A percentile compares a stretch with the other conserved stretches of the same genome.
These are phyloP conservation scores for Lasioglossum villosulum DNA, from an alignment of 2,888 invertebrate species.

Conservation along the genomic window DNA sequence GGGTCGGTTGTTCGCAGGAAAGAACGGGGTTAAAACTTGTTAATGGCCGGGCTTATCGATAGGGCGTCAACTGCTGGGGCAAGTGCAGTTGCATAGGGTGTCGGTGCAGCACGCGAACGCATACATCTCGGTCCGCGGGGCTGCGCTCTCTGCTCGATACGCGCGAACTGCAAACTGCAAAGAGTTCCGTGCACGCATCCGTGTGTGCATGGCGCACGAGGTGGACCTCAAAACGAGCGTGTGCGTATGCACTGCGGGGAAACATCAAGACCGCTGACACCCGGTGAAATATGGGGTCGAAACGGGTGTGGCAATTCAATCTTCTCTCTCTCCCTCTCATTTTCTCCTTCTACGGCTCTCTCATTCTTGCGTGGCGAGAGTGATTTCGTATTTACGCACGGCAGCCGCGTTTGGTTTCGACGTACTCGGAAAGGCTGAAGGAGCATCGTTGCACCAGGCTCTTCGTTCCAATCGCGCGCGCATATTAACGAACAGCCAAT, in stretches of 20 bases:
- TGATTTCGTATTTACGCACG: constrained; percentile 37
- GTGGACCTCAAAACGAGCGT: constrained; percentile 58
- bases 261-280: constrained; percentile 75
- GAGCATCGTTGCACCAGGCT: not conserved
- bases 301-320: constrained; percentile 74
- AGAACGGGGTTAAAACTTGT: constrained; percentile 65
- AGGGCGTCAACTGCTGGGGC: constrained; percentile 43
- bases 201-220: not conserved
- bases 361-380: constrained; percentile 20
- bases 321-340: constrained; percentile 39
- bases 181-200: constrained; percentile 50
- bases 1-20: not conserved
- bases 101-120: constrained; percentile 57
- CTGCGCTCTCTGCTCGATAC: constrained; percentile 48
- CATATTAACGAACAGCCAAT: constrained; percentile 45
- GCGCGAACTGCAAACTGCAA: constrained; percentile 21
- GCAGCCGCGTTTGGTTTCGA: constrained; percentile 10
- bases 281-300: constrained; percentile 73
- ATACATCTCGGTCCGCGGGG: constrained; percentile 38
- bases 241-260: constrained; percentile 73
- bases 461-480: constrained; percentile 30
- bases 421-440: not conserved
- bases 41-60: constrained; percentile 72
- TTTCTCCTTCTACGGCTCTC: constrained; percentile 13
- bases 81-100: constrained; percentile 35